Evolutionary conservation across 1,140 invertebrate species (phyloP), one percentile per base, ranked within the genome.

Genomic region (Varroa destructor): DNA sequence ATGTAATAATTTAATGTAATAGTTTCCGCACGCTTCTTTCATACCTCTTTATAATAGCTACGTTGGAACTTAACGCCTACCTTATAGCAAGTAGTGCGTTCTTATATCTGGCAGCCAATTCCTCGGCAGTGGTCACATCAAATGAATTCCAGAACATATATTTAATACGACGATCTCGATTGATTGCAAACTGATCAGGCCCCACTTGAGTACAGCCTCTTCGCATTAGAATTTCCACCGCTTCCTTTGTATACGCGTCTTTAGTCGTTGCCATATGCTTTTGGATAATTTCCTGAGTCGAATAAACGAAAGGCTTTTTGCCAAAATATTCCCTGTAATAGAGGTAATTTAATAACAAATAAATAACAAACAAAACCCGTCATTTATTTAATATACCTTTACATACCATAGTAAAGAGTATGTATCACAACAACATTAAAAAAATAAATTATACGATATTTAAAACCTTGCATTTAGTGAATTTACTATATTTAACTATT

Each of bases 201-300:
- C 58, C 72, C 43, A 72, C 54, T 25, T 64, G 43, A 37, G 46
- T 72, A 43, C 57, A 67, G 37, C 72, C 72, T 40, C 72, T 57
- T 70, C 46, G 40, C 61, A 67, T 67, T 12, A 67, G 61, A 36
- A 67, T 46, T 46, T 46, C 46, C 14, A 67, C 3, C 61, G 61
- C 61, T 14, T 67, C 61, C 36, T 67, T 46, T 3, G 61, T 67
- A 67, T 67, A 67, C 5, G 61, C 61, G 46, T 67, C 40, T 40
- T 8, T 67, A 2, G 40, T 67, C 40, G 61, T 37, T 25, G 61
- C 46, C 61, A 67, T 67, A 40, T 67, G 61, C 36, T 67, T 67
- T 37, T 67, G 40, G 36, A 67, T 67, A 8, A 67, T 67, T 4
- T 67, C 61, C 1, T 40, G 10, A 14, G 40, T 37, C 46, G 61